phyloP scores from a whole-genome alignment of 2,113 vertebrate genomes.

The Neotoma lepida region DNA sequence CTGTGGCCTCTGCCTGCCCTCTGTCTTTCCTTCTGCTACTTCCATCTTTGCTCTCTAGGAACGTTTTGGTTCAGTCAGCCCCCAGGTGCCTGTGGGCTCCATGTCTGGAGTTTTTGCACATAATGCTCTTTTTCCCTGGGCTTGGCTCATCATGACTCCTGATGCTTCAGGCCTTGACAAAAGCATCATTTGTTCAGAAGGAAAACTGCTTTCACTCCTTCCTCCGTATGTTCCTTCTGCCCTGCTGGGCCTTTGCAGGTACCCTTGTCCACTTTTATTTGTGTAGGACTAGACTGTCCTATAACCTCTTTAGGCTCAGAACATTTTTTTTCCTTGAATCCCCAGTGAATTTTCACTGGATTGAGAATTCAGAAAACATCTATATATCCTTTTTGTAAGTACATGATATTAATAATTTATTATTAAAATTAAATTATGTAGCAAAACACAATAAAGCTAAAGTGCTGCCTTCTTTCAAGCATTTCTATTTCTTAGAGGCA shows the following conservation, averaged over 20 bases:
- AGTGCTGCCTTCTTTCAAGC: not conserved
- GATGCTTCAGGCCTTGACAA: not conserved
- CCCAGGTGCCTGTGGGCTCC: not conserved
- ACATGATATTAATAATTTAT: not conserved
- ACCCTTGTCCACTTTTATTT: not conserved
- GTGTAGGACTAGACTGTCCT: not conserved
- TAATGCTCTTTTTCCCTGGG: not conserved
- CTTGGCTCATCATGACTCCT: not conserved
- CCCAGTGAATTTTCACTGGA: not conserved
- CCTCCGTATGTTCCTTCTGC: not conserved
- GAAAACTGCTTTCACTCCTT: not conserved
- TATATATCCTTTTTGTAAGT: not conserved
- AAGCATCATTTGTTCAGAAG: slow-evolving; percentile 16
- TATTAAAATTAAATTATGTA: not conserved
- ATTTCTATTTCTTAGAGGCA: not conserved
- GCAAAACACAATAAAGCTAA: not conserved
- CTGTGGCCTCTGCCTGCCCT: not conserved
- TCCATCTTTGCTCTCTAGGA: not conserved
- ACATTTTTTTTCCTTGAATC: not conserved
- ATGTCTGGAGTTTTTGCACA: not conserved
- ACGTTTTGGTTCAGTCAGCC: not conserved
- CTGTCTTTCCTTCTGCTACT: not conserved
- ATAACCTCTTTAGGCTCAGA: not conserved
- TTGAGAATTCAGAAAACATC: slow-evolving; percentile 33
- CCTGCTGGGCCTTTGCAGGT: not conserved